Evolutionary conservation across 2,888 invertebrate species (phyloP).

Genomic region (Megamerina dolium): DNA sequence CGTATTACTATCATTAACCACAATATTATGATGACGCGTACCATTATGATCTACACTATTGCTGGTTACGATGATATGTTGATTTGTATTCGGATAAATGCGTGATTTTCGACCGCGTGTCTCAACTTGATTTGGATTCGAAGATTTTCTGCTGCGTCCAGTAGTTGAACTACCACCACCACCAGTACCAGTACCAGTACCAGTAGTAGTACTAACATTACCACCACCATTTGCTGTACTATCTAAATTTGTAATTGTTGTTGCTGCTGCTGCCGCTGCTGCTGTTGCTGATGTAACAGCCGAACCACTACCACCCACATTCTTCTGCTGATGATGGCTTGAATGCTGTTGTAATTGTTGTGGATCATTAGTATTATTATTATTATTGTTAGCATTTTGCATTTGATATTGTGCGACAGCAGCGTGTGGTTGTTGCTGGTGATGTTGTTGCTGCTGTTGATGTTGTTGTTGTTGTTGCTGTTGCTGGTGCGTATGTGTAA

Average conservation of each 20-base stretch:
- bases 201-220: conserved; percentile 9
- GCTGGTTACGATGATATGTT: conserved; percentile 42
- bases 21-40: conserved; percentile 20
- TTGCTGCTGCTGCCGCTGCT: conserved; percentile 13
- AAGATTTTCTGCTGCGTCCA: conserved; percentile 16
- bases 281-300: conserved; percentile 3
- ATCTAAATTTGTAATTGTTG: conserved; percentile 6
- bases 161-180: conserved; percentile 16
- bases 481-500: conserved; percentile 52
- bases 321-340: conserved; percentile 35
- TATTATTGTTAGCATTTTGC: too few relatives aligned
- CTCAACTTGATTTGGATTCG: conserved; percentile 27
- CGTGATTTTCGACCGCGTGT: conserved; percentile 40
- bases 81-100: conserved; percentile 42
- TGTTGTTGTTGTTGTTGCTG: conserved; percentile 28
- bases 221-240: not conserved
- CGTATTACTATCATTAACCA: conserved; percentile 14
- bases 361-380: conserved; percentile 50
- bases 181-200: not conserved
- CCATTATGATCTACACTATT: conserved; percentile 35
- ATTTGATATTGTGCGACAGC: not conserved
- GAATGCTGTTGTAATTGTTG: conserved; percentile 27
- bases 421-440: conserved; percentile 10
- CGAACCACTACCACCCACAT: conserved; percentile 14
- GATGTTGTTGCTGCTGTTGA: conserved; percentile 24